A percentile compares a stretch with the other conserved stretches of the same genome.
phyloP scores from a whole-genome alignment of 1,140 invertebrate species.

The Subanguina moxae region DNA sequence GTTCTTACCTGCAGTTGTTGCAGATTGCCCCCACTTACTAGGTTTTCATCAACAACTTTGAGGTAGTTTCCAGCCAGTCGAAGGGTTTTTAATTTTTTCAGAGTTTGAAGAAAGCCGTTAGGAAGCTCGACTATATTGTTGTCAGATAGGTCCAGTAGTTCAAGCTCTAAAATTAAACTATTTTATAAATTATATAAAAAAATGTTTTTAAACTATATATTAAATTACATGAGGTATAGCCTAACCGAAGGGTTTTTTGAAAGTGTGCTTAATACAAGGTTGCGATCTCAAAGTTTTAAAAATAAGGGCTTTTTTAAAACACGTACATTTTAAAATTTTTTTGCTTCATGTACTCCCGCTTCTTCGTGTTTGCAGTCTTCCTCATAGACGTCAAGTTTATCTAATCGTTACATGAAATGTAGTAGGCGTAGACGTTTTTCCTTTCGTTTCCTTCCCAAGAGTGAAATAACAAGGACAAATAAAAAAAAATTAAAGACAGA shows the following conservation, averaged over 20 bases:
- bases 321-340: too few species aligned
- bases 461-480: too few species aligned
- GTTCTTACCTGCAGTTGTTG: not conserved
- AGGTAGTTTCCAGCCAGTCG: not conserved
- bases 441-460: too few species aligned
- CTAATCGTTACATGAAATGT: too few species aligned
- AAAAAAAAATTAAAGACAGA: too few species aligned
- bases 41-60: not conserved
- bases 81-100: conserved; percentile 9
- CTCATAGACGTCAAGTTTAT: too few species aligned
- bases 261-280: too few species aligned
- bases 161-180: conserved; percentile 8
- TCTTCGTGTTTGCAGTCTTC: too few species aligned
- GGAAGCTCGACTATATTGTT: not conserved
- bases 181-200: not conserved
- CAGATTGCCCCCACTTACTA: not conserved
- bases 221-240: not conserved
- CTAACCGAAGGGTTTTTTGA: not conserved
- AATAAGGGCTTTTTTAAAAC: too few species aligned
- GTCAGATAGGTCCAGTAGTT: not conserved
- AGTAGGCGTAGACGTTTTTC: too few species aligned
- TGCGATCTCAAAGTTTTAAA: too few species aligned
- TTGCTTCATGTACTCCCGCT: too few species aligned
- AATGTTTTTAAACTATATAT: not conserved
- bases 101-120: not conserved